Evolutionary conservation across 2,797 vertebrate genomes (phyloP).

Genomic region (Hephaestus fuliginosus): DNA sequence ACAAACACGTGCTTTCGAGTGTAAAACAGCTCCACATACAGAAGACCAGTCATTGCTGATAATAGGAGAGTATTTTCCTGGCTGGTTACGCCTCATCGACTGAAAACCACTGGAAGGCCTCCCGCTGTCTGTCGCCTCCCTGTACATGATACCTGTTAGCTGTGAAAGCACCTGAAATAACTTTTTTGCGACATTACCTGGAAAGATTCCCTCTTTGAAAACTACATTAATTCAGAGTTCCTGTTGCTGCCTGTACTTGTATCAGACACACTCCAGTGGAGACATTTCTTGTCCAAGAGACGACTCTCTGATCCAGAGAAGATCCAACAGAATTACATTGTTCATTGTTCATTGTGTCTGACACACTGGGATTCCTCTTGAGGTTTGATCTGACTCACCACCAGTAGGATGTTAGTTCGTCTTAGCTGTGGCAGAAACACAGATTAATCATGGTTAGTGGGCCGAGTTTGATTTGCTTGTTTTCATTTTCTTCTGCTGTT

Average conservation of each 20-base stretch:
- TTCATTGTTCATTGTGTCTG: background rate
- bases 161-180: background rate
- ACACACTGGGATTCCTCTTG: background rate
- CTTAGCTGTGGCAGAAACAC: background rate
- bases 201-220: background rate
- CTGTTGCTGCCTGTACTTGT: background rate
- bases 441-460: background rate
- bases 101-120: background rate
- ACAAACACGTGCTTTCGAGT: constrained; percentile 13
- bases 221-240: background rate
- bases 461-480: background rate
- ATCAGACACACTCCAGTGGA: background rate
- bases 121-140: background rate
- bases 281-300: background rate
- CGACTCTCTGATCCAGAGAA: background rate
- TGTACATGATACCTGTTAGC: background rate
- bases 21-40: background rate
- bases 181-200: background rate
- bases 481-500: constrained; percentile 6
- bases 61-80: background rate
- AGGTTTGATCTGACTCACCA: constrained; percentile 1
- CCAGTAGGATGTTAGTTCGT: background rate
- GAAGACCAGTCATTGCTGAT: background rate
- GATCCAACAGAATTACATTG: background rate
- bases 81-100: background rate